Evolutionary conservation across 2,113 vertebrate species (phyloP).

Genomic region (Ibidorhyncha struthersii): DNA sequence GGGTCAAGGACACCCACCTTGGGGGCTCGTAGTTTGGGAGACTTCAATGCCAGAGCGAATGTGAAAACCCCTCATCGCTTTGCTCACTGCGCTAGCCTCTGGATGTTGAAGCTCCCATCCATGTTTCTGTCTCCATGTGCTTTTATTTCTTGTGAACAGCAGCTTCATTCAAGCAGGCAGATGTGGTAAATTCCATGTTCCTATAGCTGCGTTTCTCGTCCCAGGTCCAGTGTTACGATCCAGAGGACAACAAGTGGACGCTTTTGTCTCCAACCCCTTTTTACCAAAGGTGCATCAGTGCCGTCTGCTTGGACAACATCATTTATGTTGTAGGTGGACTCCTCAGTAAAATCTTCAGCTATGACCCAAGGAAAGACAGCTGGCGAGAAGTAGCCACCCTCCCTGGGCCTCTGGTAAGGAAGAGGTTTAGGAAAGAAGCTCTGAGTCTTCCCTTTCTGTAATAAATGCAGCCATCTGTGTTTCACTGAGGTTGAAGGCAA

Average conservation of each 20-base stretch:
- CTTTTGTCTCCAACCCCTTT: slow-evolving; percentile 75
- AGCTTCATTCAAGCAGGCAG: not conserved
- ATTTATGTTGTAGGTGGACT: slow-evolving; percentile 83
- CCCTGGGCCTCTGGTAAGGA: slow-evolving; percentile 78
- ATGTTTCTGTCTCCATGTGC: rapidly evolving
- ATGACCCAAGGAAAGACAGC: slow-evolving; percentile 64
- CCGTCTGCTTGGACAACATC: slow-evolving; percentile 69
- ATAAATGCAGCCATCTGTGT: not conserved
- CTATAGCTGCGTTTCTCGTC: not conserved
- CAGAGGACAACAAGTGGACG: slow-evolving; percentile 73
- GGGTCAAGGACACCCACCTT: not conserved
- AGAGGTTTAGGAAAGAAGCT: not conserved
- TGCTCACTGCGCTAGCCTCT: not conserved
- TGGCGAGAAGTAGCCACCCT: slow-evolving; percentile 75
- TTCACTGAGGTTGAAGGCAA: not conserved
- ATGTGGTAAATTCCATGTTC: not conserved
- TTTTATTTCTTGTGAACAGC: not conserved
- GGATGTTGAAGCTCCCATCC: not conserved
- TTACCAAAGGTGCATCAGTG: slow-evolving; percentile 76
- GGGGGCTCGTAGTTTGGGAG: not conserved
- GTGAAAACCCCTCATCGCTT: not conserved
- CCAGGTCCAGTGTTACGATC: slow-evolving; percentile 83
- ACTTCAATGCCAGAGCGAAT: not conserved
- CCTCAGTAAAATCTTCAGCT: slow-evolving; percentile 77
- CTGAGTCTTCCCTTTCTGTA: not conserved